Percentiles rank a stretch among this genome's conserved stretches.
Conservation (phyloP, 2,888 invertebrate species). For the Sarcophaga caerulescens region DNA sequence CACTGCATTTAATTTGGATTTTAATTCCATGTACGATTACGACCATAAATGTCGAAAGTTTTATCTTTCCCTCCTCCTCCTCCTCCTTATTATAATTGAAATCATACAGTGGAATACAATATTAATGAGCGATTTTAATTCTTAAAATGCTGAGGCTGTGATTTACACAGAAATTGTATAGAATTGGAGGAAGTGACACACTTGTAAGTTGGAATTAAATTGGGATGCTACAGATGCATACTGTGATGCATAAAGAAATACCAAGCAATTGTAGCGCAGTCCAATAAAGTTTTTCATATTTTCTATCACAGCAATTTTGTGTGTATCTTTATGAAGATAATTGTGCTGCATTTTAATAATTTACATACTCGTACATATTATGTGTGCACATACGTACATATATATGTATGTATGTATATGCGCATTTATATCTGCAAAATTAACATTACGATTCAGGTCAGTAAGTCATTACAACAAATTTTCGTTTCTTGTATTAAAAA, state of each 20-base stretch:
- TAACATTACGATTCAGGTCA: slow-evolving; percentile 57
- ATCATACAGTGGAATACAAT: slow-evolving; percentile 20
- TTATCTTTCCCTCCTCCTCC: background rate
- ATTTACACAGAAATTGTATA: background rate
- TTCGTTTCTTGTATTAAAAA: slow-evolving; percentile 47
- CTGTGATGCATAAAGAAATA: too few relatives aligned
- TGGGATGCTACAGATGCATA: too few relatives aligned
- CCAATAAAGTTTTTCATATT: background rate
- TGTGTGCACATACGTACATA: background rate
- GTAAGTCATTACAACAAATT: slow-evolving; percentile 61
- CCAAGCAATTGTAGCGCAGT: background rate
- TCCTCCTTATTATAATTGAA: background rate
- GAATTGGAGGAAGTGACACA: background rate
- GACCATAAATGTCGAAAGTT: slow-evolving; percentile 29
- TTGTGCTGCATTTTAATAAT: background rate
- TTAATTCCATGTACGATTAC: slow-evolving; percentile 5
- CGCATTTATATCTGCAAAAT: slow-evolving; percentile 41
- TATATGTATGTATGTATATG: background rate
- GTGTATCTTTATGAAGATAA: slow-evolving; percentile 37
- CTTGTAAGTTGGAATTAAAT: too few relatives aligned
- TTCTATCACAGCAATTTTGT: slow-evolving; percentile 1
- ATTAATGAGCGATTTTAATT: slow-evolving; percentile 47
- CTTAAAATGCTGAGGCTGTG: background rate
- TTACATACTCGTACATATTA: background rate
- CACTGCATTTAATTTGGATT: slow-evolving; percentile 12